Base-by-base conservation (phyloP, 1,140 invertebrate genomes). In the Rhopalosiphum padi region DNA sequence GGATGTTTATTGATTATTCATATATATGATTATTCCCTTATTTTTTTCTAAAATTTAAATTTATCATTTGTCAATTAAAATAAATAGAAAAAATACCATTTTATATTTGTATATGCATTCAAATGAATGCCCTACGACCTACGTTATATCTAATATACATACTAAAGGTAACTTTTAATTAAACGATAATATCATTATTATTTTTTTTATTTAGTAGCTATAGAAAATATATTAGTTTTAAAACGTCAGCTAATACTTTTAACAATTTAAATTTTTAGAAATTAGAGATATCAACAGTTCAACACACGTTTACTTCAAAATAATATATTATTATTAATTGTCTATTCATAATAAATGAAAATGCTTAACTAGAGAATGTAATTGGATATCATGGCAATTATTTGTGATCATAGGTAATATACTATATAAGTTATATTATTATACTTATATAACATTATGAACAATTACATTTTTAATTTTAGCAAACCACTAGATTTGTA, bases 391-490 rank as follows among this genome's bases (percentile, higher is more conserved):
- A 11, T n/a, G 30, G 30, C 30, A 15, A 68, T 68, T 77, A n/a
- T 18, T n/a, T 77, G 11, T 77, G n/a, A 77, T n/a, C 5, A 30
- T 35, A n/a, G 60, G 30, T 68, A 68, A 60, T 25, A 8, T 11
- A 68, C 60, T 77, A 7, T n/a, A 77, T 18, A n/a, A 77, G 15
- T n/a, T n/a, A n/a, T 77, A 77, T 77, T 77, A 77, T 77, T 77
- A 77, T 77, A 77, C 60, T 77, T 77, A 77, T 77, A 77, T 77
- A 77, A 77, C 15, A n/a, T 0, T 18, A 77, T 77, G 60, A 77
- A 77, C 60, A 77, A 77, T 77, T 77, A 77, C 60, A 77, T 77
- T 77, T n/a, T 77, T 77, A 77, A 77, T 77, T 77, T 11, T 77
- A 5, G 60, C 60, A 77, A n/a, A 77, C 60, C 60, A 77, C 15